Evolutionary conservation across 2,888 invertebrate species (phyloP), one percentile per base, ranked within the genome.

Genomic region (Patella depressa): DNA sequence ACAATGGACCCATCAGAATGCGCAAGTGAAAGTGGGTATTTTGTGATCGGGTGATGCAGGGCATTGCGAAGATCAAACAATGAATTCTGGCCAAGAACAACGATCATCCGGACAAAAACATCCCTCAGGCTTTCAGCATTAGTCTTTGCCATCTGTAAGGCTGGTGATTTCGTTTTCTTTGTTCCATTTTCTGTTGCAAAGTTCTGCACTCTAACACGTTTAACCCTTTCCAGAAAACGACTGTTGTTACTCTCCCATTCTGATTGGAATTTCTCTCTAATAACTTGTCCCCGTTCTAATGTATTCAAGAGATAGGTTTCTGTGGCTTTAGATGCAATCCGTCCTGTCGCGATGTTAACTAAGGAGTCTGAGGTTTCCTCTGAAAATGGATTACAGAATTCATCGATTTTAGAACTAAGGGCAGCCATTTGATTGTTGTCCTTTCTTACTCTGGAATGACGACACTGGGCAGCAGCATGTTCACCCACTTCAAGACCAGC

Each of bases 351-450:
- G 19, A 59, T 15, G 3, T 59, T 59, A 7, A 59, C 15, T 7
- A 59, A 15, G 15, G 14, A 59, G 15, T 19, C 59, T 2, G 54
- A 2, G 2, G 77, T 15, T 15, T 70, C 70, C 14, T 74, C 17
- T 45, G 24, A 3, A 29, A 77, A 77, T 2, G 74, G 77, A n/a
- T 74, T 71, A 55, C 80, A 80, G 24, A 72, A 75, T 79, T 80
- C 75, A 9, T 70, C 72, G 17, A 80, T 5, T 72, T 74, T 72
- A n/a, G 24, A n/a, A 70, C 70, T 54, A 17, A 80, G 9, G 15
- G 59, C 7, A 5, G 19, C 69, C 74, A 79, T 80, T 29, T 29
- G 29, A 29, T 29, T 29, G 29, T 29, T 29, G 55, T 78, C 78
- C 14, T 75, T 78, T 59, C 54, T 45, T 24, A 80, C 75, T 54